Evolutionary conservation across 2,888 invertebrate genomes (phyloP), one percentile per base, ranked within the genome.

Genomic region (Parnassius smintheus): DNA sequence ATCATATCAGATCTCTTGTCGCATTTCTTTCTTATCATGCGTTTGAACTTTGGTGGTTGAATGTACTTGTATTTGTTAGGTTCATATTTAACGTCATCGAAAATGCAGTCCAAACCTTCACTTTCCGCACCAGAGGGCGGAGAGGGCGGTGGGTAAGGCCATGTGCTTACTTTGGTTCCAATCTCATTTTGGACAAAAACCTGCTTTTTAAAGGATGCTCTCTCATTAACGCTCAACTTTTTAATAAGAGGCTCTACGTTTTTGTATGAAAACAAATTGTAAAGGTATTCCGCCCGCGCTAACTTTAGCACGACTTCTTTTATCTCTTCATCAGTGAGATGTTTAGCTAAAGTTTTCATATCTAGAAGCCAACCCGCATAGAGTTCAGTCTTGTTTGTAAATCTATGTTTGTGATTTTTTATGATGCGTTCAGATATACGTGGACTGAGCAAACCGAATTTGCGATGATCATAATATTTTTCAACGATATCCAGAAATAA

Each of bases 201-300:
- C 59, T 66, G 68, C 66, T 83, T 83, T 59, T 80, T 82, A 18
- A 85, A 75, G 0, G 65, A 61, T 0, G 70, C 61, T 66, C 81
- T 73, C 25, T 80, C 78, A 2, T 76, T 66, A 0, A 64, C 62
- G 2, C 65, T 71, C 2, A 85, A 48, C n/a, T 76, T 71, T 66
- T 81, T 83, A 12, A 85, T 67, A 1, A 85, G 67, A 2, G 81
- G 80, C 65, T 86, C 84, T 0, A 82, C 77, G 9, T 65, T 70
- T 68, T 80, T 75, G 59, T 82, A 86, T 2, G 73, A 62, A 61
- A 86, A 82, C 75, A 77, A 78, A 46, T 62, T 18, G 9, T 62
- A 45, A 9, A 86, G 65, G 59, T 77, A 86, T n/a, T 76, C 71
- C 9, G 85, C 82, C 59, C 72, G 69, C 0, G 82, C 84, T 49